Base-by-base conservation (phyloP, 2,888 invertebrate genomes). In the Stenchaetothrips biformis region DNA sequence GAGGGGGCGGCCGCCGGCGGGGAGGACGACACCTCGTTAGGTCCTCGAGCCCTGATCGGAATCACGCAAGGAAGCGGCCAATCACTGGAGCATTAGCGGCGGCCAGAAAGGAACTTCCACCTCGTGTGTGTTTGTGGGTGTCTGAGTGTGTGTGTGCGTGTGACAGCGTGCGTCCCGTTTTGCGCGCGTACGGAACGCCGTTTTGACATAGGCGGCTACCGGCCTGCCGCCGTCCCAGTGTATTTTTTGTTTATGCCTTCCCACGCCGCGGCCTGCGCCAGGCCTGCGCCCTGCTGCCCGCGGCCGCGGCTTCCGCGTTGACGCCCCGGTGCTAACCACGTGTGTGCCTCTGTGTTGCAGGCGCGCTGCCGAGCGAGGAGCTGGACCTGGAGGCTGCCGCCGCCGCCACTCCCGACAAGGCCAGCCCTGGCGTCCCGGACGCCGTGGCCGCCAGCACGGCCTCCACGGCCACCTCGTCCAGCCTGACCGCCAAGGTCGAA, bases 321-420 rank as follows among this genome's bases (percentile, higher is more conserved):
- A 74, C 67, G 25, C 21, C 67, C 59, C 37, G 37, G 67, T 25
- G 67, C 67, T 74, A 74, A 74, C 67, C 67, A 74, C 67, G n/a
- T 18, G 8, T 21, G 21, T 25, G 11, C 67, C 7, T 83, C 83
- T 82, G 87, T 86, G 87, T 90, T 90, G 62, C 89, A 94, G 94
- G 94, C 89, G 92, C 93, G 84, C 89, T 94, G 86, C 92, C 93
- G 85, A 92, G 93, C 84, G 94, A 94, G 87, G 94, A 94, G 86
- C 87, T 94, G 82, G 93, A 94, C 59, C 88, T 94, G 86, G 92
- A 92, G 79, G 87, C 86, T 81, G 85, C 86, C 27, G 85, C 91
- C 87, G 82, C 88, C 86, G 86, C 87, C 67, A 59, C 21, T 25
- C 67, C 59, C 18, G 67, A 74, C 67, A 74, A 74, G 67, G 59